A percentile compares a stretch with the other conserved stretches of the same genome.
Conservation (phyloP, 92 coral and sea anemone species). For the Phenganax stokvisi region DNA sequence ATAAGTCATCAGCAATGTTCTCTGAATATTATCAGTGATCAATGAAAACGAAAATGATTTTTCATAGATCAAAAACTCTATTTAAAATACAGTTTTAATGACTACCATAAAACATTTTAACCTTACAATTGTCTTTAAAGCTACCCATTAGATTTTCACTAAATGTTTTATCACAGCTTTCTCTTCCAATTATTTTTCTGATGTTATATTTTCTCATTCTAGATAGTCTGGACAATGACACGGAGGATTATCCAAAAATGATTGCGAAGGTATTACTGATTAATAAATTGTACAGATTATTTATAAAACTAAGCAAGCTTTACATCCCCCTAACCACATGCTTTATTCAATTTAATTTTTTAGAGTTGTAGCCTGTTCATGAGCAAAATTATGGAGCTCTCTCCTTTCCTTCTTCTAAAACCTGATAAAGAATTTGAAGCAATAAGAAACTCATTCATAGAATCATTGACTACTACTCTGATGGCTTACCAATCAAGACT, state of each 20-base stretch:
- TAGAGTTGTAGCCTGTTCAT: conserved; percentile 19
- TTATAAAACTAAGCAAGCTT: conserved; percentile 7
- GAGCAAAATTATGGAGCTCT: conserved; percentile 3
- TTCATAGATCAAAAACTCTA: too few species aligned
- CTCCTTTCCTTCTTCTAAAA: conserved; percentile 27
- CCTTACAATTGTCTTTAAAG: too few species aligned
- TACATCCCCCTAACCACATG: not conserved
- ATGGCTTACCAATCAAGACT: conserved; percentile 21
- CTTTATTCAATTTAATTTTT: not conserved
- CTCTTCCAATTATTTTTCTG: not conserved
- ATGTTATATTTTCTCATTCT: not conserved
- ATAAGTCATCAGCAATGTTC: too few species aligned
- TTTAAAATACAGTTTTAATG: too few species aligned
- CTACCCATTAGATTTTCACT: too few species aligned
- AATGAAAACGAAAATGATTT: too few species aligned
- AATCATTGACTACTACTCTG: conserved; percentile 11
- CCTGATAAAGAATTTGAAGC: conserved; percentile 32
- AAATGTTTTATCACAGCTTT: not conserved
- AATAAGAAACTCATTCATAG: conserved; percentile 15
- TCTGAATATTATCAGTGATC: too few species aligned
- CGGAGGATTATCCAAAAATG: conserved; percentile 18
- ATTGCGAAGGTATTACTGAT: conserved; percentile 10
- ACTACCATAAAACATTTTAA: too few species aligned
- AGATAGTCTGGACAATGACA: not conserved
- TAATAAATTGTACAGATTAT: not conserved